Percentiles rank a stretch among this genome's conserved stretches.
Conservation (phyloP, 2,888 invertebrate species). For the Suillia variegata region DNA sequence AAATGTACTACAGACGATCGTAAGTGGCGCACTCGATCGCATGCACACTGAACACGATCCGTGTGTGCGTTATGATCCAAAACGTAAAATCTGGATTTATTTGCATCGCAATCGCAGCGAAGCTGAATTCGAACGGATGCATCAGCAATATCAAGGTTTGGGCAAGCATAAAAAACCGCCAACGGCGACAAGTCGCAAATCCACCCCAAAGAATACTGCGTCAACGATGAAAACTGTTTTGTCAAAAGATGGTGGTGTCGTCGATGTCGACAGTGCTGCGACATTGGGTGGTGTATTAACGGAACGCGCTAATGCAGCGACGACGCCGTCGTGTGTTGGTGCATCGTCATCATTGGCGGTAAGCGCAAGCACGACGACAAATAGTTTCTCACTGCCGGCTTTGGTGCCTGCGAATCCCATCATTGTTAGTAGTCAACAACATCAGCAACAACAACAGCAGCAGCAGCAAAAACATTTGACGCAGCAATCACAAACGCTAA, state of each 20-base stretch:
- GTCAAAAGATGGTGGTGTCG: slow-evolving; percentile 16
- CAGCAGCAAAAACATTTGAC: slow-evolving; percentile 24
- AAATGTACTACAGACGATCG: slow-evolving; percentile 71
- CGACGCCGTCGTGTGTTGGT: not conserved
- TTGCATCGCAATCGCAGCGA: slow-evolving; percentile 75
- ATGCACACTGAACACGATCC: slow-evolving; percentile 89
- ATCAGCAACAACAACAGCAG: slow-evolving; percentile 20
- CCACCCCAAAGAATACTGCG: not conserved
- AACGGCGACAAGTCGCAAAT: slow-evolving; percentile 46
- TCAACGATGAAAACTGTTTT: not conserved
- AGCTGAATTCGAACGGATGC: slow-evolving; percentile 70
- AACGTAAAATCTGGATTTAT: slow-evolving; percentile 95
- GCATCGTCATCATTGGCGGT: slow-evolving; percentile 2
- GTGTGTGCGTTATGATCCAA: slow-evolving; percentile 90
- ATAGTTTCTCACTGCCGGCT: slow-evolving; percentile 39
- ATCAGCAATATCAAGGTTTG: slow-evolving; percentile 70
- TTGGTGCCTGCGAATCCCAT: slow-evolving; percentile 47
- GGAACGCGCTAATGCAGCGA: not conserved
- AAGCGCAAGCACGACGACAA: not conserved
- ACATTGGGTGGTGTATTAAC: not conserved
- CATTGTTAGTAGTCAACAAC: slow-evolving; percentile 31
- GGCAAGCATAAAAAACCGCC: slow-evolving; percentile 64
- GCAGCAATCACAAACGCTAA: slow-evolving; percentile 21
- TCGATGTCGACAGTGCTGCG: slow-evolving; percentile 17
- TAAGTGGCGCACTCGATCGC: slow-evolving; percentile 88